Evolutionary conservation across 2,888 invertebrate species (phyloP).

Genomic region (Metallyticus violacea): DNA sequence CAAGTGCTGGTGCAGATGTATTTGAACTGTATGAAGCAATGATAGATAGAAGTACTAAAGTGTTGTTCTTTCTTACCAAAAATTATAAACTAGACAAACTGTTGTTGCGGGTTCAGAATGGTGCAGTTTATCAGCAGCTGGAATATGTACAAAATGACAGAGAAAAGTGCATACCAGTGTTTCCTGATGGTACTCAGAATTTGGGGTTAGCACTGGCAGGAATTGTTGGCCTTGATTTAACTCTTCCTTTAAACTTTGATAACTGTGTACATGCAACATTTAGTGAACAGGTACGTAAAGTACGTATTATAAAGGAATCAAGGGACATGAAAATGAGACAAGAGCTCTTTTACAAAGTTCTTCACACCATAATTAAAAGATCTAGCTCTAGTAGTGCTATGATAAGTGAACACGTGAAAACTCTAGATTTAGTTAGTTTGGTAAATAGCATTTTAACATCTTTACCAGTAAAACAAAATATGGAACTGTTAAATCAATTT

Average conservation of each 20-base stretch:
- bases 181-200: neutral
- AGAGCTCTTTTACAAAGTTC: neutral
- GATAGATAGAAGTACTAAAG: conserved; percentile 9
- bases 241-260: neutral
- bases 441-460: neutral
- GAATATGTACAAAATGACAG: neutral
- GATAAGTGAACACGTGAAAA: neutral
- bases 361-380: neutral
- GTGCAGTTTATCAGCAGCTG: conserved; percentile 8
- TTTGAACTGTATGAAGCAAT: conserved; percentile 6
- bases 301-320: neutral
- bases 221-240: neutral
- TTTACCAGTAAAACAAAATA: neutral
- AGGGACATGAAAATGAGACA: neutral
- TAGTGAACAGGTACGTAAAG: neutral
- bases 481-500: neutral
- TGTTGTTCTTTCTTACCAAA: conserved; percentile 2
- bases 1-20: neutral
- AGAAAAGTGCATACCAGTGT: conserved; percentile 5
- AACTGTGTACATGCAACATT: neutral
- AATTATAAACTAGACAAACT: neutral
- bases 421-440: neutral
- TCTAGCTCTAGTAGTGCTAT: neutral
- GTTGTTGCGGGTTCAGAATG: neutral
- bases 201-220: neutral